Percentiles rank a stretch among this genome's conserved stretches.
These are phyloP conservation scores for Amazonetta brasiliensis DNA, from an alignment of 2,797 vertebrate genomes.

Conservation along the genomic window DNA sequence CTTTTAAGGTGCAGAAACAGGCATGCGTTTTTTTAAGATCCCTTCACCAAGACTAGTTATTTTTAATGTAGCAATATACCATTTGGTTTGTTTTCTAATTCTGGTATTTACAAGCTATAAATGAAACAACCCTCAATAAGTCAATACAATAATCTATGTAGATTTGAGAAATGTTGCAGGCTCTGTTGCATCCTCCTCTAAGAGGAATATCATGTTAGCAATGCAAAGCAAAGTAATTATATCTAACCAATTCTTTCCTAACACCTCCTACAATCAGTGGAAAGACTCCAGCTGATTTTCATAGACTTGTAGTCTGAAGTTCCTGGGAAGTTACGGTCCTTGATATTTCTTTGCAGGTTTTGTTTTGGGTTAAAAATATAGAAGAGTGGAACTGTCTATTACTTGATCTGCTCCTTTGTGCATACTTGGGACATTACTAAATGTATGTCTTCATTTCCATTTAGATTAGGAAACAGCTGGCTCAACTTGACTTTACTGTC, in stretches of 20 bases:
- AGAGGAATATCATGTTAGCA: not conserved
- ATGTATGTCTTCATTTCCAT: not conserved
- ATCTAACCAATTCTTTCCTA: not conserved
- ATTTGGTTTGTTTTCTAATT: not conserved
- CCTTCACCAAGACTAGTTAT: not conserved
- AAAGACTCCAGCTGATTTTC: not conserved
- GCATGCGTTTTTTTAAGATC: not conserved
- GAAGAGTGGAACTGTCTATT: not conserved
- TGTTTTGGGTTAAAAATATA: not conserved
- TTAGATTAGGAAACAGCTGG: conserved; percentile 17
- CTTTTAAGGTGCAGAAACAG: not conserved
- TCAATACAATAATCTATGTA: not conserved
- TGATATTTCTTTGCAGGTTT: not conserved
- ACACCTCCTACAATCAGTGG: not conserved
- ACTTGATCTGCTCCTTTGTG: not conserved
- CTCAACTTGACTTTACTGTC: not conserved
- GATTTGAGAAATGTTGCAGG: not conserved
- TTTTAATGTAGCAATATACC: not conserved
- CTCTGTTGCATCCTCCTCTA: not conserved
- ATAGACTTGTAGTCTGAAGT: not conserved
- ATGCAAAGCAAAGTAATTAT: not conserved
- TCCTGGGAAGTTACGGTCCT: not conserved
- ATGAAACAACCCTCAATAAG: not conserved
- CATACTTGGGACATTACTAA: not conserved
- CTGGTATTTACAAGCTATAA: not conserved